phyloP scores from a whole-genome alignment of 2,113 vertebrate species.

The Varanus komodoensis region DNA sequence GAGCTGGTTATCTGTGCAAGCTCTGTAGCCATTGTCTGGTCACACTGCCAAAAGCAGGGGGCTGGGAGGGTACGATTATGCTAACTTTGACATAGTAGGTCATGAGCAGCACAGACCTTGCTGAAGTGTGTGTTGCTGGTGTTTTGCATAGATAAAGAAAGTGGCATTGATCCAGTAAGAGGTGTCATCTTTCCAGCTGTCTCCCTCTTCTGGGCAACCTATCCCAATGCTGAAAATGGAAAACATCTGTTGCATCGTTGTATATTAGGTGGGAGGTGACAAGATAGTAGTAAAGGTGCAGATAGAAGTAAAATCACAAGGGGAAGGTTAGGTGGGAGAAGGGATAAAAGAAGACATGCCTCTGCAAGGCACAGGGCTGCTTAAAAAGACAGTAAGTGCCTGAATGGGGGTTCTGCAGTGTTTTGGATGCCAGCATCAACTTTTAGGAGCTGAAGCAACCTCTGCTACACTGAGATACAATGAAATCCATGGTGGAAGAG shows the following conservation, averaged over 20 bases:
- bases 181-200: no score
- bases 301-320: slow-evolving; percentile 5
- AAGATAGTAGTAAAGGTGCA: slow-evolving; percentile 20
- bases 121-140: no score
- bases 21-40: no score
- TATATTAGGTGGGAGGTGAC: slow-evolving; percentile 10
- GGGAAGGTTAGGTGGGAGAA: background rate
- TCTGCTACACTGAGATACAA: background rate
- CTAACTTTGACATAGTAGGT: no score
- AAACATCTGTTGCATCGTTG: slow-evolving; percentile 19
- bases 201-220: no score
- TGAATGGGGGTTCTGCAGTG: background rate
- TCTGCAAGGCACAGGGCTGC: background rate
- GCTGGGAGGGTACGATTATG: no score
- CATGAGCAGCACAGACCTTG: no score
- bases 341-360: slow-evolving; percentile 19
- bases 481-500: background rate
- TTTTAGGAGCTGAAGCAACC: background rate
- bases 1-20: no score
- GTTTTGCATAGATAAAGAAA: no score
- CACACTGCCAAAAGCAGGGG: no score
- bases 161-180: no score
- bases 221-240: slow-evolving; percentile 40
- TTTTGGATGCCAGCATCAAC: background rate
- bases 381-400: background rate